phyloP scores from a whole-genome alignment of 2,888 invertebrate species.

The Plemyria rubiginata region DNA sequence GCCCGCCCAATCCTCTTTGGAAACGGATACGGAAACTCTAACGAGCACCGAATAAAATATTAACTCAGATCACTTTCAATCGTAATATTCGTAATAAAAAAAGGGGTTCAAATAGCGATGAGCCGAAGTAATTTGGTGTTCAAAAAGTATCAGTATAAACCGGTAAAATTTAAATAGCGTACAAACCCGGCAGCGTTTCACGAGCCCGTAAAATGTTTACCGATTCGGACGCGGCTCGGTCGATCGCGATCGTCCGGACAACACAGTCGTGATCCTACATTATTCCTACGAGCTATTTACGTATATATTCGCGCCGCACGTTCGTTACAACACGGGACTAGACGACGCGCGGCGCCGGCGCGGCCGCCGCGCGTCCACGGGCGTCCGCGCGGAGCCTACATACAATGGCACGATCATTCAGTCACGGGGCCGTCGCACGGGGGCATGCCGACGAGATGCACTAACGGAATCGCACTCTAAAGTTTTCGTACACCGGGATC shows the following conservation, averaged over 20 bases:
- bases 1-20: neutral
- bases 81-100: neutral
- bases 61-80: conserved; percentile 2
- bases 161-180: conserved; percentile 38
- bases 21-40: neutral
- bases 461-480: neutral
- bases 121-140: conserved; percentile 33
- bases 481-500: neutral
- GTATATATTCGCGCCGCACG: conserved; percentile 73
- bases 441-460: neutral
- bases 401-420: conserved; percentile 41
- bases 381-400: conserved; percentile 33
- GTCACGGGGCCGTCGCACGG: conserved; percentile 18
- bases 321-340: conserved; percentile 66
- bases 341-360: conserved; percentile 61
- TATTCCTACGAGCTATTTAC: conserved; percentile 72
- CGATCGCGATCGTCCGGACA: conserved; percentile 39
- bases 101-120: conserved; percentile 20
- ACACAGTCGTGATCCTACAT: conserved; percentile 39
- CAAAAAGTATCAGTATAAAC: conserved; percentile 38
- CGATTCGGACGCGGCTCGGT: conserved; percentile 42
- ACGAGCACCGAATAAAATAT: neutral
- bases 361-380: conserved; percentile 38
- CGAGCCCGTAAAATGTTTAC: conserved; percentile 45
- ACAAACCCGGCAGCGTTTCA: conserved; percentile 42